Evolutionary conservation across 2,888 invertebrate genomes (phyloP).

Genomic region (Epsilonema sp.): DNA sequence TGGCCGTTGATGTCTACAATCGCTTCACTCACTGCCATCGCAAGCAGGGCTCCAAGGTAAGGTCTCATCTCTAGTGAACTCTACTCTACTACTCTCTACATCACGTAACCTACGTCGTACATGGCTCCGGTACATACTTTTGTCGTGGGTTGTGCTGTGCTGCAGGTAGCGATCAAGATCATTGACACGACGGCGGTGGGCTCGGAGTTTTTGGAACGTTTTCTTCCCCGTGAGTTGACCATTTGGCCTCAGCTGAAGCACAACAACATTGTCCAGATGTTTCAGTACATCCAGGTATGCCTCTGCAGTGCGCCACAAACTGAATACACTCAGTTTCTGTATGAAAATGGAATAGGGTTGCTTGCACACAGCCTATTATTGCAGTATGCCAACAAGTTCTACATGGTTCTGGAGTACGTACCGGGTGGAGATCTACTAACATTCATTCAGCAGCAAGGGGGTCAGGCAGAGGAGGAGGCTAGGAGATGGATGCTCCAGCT

Average conservation of each 20-base stretch:
- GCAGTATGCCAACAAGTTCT: constrained; percentile 10
- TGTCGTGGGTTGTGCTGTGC: too few species aligned
- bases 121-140: too few species aligned
- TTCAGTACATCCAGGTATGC: background rate
- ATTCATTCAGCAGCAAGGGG: constrained; percentile 32
- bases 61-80: too few species aligned
- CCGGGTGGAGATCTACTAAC: constrained; percentile 32
- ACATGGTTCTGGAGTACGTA: constrained; percentile 33
- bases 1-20: too few species aligned
- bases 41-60: too few species aligned
- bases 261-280: background rate
- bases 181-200: background rate
- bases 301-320: background rate
- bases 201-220: background rate
- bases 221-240: background rate
- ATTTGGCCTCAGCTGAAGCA: background rate
- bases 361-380: background rate
- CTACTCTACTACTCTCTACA: too few species aligned
- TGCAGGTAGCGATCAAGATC: background rate
- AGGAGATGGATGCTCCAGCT: constrained; percentile 29
- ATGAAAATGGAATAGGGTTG: too few species aligned
- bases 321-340: too few species aligned
- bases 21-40: too few species aligned
- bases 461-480: constrained; percentile 28
- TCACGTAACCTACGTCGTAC: too few species aligned